Evolutionary conservation across 2,888 invertebrate genomes (phyloP), one percentile per base, ranked within the genome.

Genomic region (Steinernema hermaphroditum): DNA sequence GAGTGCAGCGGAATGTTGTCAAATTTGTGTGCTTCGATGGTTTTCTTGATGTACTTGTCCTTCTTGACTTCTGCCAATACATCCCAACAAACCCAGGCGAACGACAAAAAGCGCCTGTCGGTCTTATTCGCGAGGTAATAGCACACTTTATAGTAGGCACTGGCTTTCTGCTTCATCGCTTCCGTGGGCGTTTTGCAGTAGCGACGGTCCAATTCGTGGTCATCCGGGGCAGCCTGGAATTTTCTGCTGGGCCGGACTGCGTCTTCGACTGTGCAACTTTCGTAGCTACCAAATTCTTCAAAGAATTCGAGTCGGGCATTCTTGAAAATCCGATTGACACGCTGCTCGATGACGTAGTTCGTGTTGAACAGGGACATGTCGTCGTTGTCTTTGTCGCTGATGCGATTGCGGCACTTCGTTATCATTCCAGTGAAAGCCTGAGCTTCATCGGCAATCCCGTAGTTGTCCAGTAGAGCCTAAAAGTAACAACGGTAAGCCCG

Each of bases 371-470:
- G 75, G 34, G 79, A 78, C 83, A 86, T 84, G 70, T 86, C 83
- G 69, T 86, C 86, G 37, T 81, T 78, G 69, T 86, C 86, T 68
- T 77, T 79, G 54, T 86, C 85, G 19, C 79, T 79, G 24, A 84
- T 74, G 1, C 82, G 78, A 68, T 82, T 85, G 1, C 83, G 73
- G 69, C 82, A 77, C 12, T 80, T 77, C 6, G 75, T 27, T 54
- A 82, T 80, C 71, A 78, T 80, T 14, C 82, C 82, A n/a, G 83
- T 80, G 70, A 86, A 77, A 54, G 86, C 62, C 69, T 83, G 81
- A 8, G 77, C 83, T 72, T 86, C 86, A 8, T 80, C 79, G 1
- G 14, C 29, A 69, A 86, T 80, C 8, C 85, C 84, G 71, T 83
- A 84, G 14, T 70, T 62, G 44, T 84, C 82, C 78, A 84, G 43